A percentile compares a stretch with the other conserved stretches of the same genome.
These are phyloP conservation scores for Aldrovandia affinis DNA, from an alignment of 2,797 vertebrate species.

Conservation along the genomic window DNA sequence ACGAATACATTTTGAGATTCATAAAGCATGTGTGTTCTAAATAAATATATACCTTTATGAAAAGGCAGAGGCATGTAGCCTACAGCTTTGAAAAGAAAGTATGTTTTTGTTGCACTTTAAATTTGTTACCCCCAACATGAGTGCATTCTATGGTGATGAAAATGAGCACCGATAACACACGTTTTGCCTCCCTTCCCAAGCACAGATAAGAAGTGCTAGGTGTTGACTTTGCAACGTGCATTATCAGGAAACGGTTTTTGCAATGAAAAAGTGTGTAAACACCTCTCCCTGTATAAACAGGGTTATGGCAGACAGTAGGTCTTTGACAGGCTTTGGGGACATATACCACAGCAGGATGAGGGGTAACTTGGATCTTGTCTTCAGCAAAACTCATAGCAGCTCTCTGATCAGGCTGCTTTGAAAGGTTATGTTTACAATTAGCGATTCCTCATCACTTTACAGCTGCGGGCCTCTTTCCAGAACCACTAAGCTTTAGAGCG, in stretches of 20 bases:
- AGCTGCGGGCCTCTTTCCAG: background rate
- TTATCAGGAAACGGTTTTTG: background rate
- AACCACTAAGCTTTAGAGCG: background rate
- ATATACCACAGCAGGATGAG: no score
- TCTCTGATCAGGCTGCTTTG: background rate
- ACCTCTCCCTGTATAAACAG: background rate
- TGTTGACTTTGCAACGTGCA: background rate
- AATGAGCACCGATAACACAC: background rate
- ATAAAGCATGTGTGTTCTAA: no score
- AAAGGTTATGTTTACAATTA: background rate
- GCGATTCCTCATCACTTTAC: background rate
- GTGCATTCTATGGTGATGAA: background rate
- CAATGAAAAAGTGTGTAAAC: background rate
- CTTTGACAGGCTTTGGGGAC: background rate
- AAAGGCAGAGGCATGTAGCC: background rate
- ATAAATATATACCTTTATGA: no score
- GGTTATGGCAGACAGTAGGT: background rate
- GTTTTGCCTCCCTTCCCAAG: background rate
- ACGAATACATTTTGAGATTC: no score
- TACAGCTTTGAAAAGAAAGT: background rate
- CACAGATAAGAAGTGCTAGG: conserved; percentile 10
- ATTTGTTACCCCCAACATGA: background rate
- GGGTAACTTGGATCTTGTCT: background rate
- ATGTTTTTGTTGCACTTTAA: background rate
- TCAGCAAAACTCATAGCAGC: background rate